Conservation (phyloP, 2,113 vertebrate genomes). For the Zosterops japonicus region DNA sequence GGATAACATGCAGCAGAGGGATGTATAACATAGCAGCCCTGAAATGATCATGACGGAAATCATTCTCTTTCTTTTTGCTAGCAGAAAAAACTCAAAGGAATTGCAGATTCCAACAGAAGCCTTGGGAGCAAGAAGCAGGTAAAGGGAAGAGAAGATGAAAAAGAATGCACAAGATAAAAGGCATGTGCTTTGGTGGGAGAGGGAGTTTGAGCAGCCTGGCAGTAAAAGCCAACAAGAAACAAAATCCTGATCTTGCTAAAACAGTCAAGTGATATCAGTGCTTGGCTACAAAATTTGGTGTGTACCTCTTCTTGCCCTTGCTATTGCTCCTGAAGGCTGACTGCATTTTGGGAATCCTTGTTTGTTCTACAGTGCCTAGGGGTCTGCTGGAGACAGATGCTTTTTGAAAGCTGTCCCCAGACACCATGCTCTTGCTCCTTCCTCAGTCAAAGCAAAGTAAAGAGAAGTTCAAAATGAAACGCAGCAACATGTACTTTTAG, state of each 20-base stretch:
- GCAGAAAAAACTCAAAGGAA: neutral
- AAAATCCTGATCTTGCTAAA: neutral
- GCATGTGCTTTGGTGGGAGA: neutral
- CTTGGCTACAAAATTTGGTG: neutral
- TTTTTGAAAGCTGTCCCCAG: neutral
- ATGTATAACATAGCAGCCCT: neutral
- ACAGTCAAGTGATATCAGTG: neutral
- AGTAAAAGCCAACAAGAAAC: neutral
- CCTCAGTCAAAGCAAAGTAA: neutral
- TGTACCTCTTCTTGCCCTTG: neutral
- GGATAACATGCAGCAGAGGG: neutral
- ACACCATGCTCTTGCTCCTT: neutral
- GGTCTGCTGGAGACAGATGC: neutral
- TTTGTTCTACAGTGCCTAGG: neutral
- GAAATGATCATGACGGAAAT: neutral
- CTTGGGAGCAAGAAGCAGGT: neutral
- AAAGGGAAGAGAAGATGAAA: neutral
- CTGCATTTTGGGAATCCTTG: neutral
- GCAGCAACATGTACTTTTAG: neutral
- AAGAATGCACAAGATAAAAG: neutral
- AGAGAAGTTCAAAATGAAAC: neutral
- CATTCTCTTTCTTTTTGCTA: neutral
- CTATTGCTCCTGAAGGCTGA: neutral
- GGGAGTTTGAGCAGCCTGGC: neutral
- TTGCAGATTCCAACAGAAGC: neutral